These are phyloP conservation scores for Rhinoptilus africanus DNA, from an alignment of 2,113 vertebrate species.

Conservation along the genomic window DNA sequence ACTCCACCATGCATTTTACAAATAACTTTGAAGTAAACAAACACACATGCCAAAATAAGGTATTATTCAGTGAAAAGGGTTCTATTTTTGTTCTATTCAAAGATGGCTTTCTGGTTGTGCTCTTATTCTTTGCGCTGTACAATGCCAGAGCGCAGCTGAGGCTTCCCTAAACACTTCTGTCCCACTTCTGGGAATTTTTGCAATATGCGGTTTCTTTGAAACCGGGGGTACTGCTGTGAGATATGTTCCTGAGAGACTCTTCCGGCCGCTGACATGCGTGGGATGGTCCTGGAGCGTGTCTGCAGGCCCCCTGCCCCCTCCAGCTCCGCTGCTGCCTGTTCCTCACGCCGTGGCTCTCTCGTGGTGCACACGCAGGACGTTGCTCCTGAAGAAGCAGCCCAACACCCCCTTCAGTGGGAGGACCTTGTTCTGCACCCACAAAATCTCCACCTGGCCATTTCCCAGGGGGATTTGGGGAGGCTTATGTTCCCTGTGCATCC, in stretches of 20 bases:
- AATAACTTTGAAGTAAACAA: constrained; percentile 70
- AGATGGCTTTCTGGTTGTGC: constrained; percentile 34
- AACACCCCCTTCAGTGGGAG: background rate
- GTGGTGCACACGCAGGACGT: accelerated
- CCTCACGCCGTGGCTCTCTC: background rate
- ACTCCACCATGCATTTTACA: constrained; percentile 61
- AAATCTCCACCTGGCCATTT: background rate
- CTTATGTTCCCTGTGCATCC: background rate
- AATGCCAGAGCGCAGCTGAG: constrained; percentile 25
- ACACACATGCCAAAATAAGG: constrained; percentile 60
- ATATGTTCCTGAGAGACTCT: background rate
- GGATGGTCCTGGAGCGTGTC: background rate
- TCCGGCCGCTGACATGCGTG: background rate
- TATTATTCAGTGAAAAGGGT: constrained; percentile 44
- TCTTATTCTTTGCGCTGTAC: constrained; percentile 24
- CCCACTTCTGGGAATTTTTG: constrained; percentile 23
- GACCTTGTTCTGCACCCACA: background rate
- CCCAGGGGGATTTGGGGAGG: background rate
- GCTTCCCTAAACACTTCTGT: constrained; percentile 46
- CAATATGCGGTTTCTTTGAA: background rate
- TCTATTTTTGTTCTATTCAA: constrained; percentile 63
- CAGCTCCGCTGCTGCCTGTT: accelerated
- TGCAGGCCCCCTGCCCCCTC: background rate
- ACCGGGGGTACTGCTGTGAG: background rate
- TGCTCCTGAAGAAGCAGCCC: background rate